Base-by-base conservation (phyloP, 2,113 vertebrate species). In the Neolamprologus falcicula region DNA sequence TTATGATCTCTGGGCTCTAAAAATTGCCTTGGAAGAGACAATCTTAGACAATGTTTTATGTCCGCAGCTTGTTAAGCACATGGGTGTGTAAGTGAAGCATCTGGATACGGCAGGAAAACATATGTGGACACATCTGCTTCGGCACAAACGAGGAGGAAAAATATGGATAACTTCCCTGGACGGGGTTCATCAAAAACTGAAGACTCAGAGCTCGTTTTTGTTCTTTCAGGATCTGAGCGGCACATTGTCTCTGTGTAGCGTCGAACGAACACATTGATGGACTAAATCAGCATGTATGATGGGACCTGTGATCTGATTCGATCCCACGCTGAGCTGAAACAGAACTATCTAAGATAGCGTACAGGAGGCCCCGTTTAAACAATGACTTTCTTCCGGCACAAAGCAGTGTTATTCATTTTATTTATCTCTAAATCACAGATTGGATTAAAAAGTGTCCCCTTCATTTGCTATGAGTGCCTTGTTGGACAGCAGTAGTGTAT, bases 51-150 rank as follows among this genome's bases (percentile, higher is more conserved):
- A 94, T 95, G 95, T 96, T 97, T 96, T 96, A 96, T 96, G 95
- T 96, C 96, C 95, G 61, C 96, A 96, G 96, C 97, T 96, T 97
- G 96, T 97, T 96, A 95, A 96, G 96, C 96, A 95, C 95, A 93
- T 95, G 96, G 94, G 89, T 94, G 94, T 95, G 95, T 94, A 88
- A 93, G 47, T 93, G 92, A 82, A 95, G 95, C 96, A 97, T 97
- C 96, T 97, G 96, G 96, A 96, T 96, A 93, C 71, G 16, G 80
- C 82, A 88, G 91, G 90, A 92, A 96, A 96, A 94, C 96, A 96
- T 95, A 96, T 96, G 96, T 85, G 92, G 88, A 93, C 94, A 94
- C 97, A 97, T 97, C 97, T 97, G 97, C 93, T 95, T 93, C 42
- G 2, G 86, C 88, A 93, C 92, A 93, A 93, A 95, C 45, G 47